Base-by-base conservation (phyloP, 2,888 invertebrate species). In the Pyrochroa serraticornis region DNA sequence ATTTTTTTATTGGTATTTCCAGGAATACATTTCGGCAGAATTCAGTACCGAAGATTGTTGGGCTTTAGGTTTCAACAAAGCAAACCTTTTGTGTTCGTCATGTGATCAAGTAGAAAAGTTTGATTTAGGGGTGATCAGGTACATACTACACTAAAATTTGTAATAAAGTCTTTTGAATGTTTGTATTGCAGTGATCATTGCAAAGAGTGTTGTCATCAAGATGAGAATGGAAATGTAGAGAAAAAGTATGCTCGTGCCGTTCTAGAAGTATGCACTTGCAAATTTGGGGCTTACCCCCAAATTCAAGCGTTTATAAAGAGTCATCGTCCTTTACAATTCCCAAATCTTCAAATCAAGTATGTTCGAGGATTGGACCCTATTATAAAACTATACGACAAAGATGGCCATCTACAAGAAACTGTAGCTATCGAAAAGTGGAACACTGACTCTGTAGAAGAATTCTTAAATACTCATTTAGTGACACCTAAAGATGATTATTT, bases 401-500 rank as follows among this genome's bases (percentile, higher is more conserved):
- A 89, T 71, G 92, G 91, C 32, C 89, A 91, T 73, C 87, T 94
- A 0, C 87, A 88, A 75, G 95, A 96, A 76, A 88, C 92, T 13
- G 86, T 98, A 30, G 97, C 96, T 47, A 97, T 99, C 74, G 95
- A 96, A 71, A 97, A 97, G 76, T 98, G 98, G 98, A 94, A 97
- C 79, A 98, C 98, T 0, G 97, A 99, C 79, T 93, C 97, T 0
- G 92, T 99, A 2, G 94, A 95, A 76, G 97, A 97, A 78, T 99
- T 97, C 81, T 86, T 99, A 66, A 91, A 89, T 67, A 92, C 95
- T 33, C 92, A 95, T 84, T 84, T 97, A 64, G 84, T 84, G 31
- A 83, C 82, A 61, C 83, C 85, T 48, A 68, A 71, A 54, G 83
- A 84, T 63, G 82, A 84, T 74, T 87, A 83, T 81, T 82, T 83